Conservation (phyloP, 2,888 invertebrate species). For the Thumatha senex region DNA sequence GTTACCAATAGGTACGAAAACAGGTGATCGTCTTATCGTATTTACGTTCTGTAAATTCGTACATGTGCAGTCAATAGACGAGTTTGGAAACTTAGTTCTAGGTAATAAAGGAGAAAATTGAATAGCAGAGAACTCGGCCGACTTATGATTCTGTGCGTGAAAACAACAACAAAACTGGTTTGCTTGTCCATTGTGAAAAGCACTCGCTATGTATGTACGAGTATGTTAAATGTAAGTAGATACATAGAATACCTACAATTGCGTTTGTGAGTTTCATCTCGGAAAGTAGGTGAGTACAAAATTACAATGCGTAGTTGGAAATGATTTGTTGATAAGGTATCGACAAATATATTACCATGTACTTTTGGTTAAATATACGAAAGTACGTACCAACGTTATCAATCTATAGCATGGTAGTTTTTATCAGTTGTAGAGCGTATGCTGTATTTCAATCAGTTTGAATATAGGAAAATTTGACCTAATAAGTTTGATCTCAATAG, state of each 20-base stretch:
- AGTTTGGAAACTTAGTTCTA: conserved; percentile 9
- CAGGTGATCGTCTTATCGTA: conserved; percentile 26
- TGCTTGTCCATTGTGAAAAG: conserved; percentile 46
- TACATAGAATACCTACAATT: conserved; percentile 6
- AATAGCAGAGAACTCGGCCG: conserved; percentile 10
- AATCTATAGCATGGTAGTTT: conserved; percentile 8
- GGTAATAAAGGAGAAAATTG: conserved; percentile 29
- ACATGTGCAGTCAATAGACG: background rate
- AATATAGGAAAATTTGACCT: background rate
- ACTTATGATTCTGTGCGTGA: conserved; percentile 27
- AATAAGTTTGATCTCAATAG: background rate
- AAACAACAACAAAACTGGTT: conserved; percentile 61
- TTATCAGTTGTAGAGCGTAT: background rate
- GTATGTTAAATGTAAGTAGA: conserved; percentile 26
- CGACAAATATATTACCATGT: conserved; percentile 19
- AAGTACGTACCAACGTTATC: conserved; percentile 9
- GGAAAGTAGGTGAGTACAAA: conserved; percentile 10
- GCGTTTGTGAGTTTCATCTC: conserved; percentile 3
- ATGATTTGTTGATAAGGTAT: conserved; percentile 29
- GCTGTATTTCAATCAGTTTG: background rate
- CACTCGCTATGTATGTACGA: conserved; percentile 24
- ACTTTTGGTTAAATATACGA: conserved; percentile 12
- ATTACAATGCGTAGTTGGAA: conserved; percentile 11
- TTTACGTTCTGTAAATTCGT: background rate
- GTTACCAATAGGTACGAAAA: conserved; percentile 20